Percentiles rank a stretch among this genome's conserved stretches.
Conservation (phyloP, 2,797 vertebrate genomes). For the Pangasius sanitwongsei region DNA sequence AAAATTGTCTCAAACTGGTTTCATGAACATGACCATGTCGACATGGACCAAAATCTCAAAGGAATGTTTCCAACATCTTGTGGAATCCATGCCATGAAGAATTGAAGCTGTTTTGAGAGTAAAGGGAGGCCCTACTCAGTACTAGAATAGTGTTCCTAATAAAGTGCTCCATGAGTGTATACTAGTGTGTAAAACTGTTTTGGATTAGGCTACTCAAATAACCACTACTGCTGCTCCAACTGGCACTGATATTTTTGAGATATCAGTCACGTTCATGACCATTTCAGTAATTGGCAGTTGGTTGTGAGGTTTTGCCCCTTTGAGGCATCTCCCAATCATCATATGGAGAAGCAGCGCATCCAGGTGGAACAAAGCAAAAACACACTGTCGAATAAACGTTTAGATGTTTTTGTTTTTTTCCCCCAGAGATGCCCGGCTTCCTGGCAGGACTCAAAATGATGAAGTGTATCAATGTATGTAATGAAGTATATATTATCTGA, state of each 20-base stretch:
- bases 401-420: no score
- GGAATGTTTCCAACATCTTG: not conserved
- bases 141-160: not conserved
- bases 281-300: slow-evolving; percentile 5
- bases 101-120: not conserved
- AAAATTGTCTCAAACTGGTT: not conserved
- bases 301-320: not conserved
- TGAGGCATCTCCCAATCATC: not conserved
- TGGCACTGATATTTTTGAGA: not conserved
- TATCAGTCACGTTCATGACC: not conserved
- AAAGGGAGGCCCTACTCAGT: not conserved
- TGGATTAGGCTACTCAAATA: not conserved
- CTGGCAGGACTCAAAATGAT: not conserved
- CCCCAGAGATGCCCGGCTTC: not conserved
- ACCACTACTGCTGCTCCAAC: not conserved
- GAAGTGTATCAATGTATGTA: no score
- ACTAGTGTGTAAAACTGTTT: not conserved
- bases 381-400: not conserved
- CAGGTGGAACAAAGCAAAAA: not conserved
- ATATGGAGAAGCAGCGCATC: not conserved
- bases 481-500: no score
- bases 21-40: not conserved
- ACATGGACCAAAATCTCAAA: no score
- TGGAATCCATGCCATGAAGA: not conserved
- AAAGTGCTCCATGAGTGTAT: not conserved